Evolutionary conservation across 2,797 vertebrate genomes (phyloP).

Genomic region (Sitta carolinensis): DNA sequence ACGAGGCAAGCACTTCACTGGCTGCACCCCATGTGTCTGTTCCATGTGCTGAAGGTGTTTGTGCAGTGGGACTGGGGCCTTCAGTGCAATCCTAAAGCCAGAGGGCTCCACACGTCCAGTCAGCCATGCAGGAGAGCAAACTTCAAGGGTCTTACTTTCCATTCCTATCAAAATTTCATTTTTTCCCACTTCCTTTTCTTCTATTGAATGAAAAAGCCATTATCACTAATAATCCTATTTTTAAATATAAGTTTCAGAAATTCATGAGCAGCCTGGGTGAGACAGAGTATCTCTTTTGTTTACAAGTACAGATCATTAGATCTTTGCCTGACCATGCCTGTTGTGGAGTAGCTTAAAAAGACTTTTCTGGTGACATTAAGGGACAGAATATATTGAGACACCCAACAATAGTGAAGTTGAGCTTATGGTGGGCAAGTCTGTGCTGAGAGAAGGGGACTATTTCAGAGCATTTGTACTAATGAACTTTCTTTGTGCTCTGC

Average conservation of each 20-base stretch:
- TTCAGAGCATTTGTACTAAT: conserved; percentile 16
- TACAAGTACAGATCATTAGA: not conserved
- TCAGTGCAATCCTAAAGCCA: not conserved
- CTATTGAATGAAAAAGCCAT: not conserved
- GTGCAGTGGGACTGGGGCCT: not conserved
- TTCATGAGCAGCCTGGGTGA: not conserved
- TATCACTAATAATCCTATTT: not conserved
- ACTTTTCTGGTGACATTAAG: not conserved
- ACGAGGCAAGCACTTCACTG: not conserved
- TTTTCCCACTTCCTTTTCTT: not conserved
- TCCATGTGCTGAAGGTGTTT: not conserved
- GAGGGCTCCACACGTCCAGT: not conserved
- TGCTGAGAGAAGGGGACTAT: not conserved
- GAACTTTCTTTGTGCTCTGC: conserved; percentile 35
- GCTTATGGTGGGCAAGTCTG: not conserved
- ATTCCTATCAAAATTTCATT: not conserved
- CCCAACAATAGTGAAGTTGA: not conserved
- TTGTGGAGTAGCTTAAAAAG: not conserved
- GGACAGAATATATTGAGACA: not conserved
- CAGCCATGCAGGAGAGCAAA: not conserved
- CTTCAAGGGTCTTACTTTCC: not conserved
- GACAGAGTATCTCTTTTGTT: not conserved
- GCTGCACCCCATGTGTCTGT: not conserved
- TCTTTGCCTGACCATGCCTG: not conserved
- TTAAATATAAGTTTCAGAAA: not conserved